These are phyloP conservation scores for Uromys caudimaculatus DNA, from an alignment of 2,797 vertebrate species.

Conservation along the genomic window DNA sequence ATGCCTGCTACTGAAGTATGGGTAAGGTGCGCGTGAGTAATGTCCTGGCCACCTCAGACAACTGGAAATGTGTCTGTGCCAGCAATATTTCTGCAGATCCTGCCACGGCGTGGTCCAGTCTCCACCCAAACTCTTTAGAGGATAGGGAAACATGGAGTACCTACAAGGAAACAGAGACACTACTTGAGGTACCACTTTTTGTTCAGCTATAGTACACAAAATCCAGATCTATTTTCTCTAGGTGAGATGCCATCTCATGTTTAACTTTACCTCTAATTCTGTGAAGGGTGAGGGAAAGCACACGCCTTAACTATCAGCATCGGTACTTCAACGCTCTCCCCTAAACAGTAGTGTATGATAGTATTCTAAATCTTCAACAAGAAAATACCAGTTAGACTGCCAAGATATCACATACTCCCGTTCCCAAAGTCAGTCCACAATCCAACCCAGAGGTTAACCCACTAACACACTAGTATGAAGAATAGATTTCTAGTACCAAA, in stretches of 20 bases:
- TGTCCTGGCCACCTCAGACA: constrained; percentile 85
- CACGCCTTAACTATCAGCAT: background rate
- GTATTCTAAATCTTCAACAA: background rate
- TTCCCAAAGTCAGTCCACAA: background rate
- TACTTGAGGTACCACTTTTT: constrained; percentile 69
- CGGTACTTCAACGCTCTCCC: background rate
- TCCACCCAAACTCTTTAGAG: constrained; percentile 89
- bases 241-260: background rate
- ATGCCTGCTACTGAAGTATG: constrained; percentile 79
- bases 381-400: background rate
- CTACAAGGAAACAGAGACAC: constrained; percentile 86
- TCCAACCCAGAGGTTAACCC: background rate
- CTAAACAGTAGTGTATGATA: background rate
- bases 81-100: constrained; percentile 80
- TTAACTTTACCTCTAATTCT: constrained; percentile 45
- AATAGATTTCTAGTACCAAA: constrained; percentile 48
- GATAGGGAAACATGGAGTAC: constrained; percentile 91
- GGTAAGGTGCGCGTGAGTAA: constrained; percentile 81
- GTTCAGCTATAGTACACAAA: constrained; percentile 15
- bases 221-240: constrained; percentile 56
- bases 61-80: constrained; percentile 81
- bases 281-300: background rate
- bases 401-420: background rate
- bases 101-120: constrained; percentile 85
- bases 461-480: background rate